Conservation (phyloP, 1,140 invertebrate genomes). For the Penaeus japonicus region DNA sequence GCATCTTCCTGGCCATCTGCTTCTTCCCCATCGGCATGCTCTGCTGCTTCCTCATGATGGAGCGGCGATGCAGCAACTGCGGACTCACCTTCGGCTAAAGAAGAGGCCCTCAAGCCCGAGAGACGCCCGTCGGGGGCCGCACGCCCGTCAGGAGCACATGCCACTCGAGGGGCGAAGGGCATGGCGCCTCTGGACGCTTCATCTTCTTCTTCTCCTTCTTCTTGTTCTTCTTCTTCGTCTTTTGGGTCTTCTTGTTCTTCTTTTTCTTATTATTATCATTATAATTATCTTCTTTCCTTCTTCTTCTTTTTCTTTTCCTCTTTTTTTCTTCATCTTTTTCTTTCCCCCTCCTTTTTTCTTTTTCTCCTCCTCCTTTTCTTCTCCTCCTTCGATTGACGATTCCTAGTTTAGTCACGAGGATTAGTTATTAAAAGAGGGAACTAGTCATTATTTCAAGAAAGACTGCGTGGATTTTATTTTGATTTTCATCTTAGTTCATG, state of each 20-base stretch:
- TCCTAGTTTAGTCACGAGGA: too few relatives aligned
- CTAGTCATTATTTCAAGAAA: too few relatives aligned
- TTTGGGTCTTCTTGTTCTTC: neutral
- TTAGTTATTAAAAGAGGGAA: too few relatives aligned
- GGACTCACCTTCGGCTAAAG: conserved; percentile 64
- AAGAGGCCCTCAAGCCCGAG: neutral
- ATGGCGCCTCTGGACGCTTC: neutral
- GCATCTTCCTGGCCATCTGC: conserved; percentile 81
- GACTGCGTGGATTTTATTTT: too few relatives aligned
- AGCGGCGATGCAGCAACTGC: conserved; percentile 82
- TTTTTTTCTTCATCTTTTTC: neutral
- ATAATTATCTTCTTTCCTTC: neutral
- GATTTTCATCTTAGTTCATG: too few relatives aligned
- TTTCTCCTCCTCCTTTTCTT: too few relatives aligned
- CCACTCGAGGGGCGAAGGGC: too few relatives aligned
- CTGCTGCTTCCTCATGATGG: conserved; percentile 79
- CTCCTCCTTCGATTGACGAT: too few relatives aligned
- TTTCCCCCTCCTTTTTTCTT: too few relatives aligned
- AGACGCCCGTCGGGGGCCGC: conserved; percentile 63
- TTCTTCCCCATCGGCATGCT: conserved; percentile 85
- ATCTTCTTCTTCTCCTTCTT: neutral
- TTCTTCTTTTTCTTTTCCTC: neutral
- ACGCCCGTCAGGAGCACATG: too few relatives aligned
- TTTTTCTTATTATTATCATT: neutral
- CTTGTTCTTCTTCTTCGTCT: neutral